phyloP scores from a whole-genome alignment of 2,888 invertebrate species.

The Gastracanthus pulcherrimus region DNA sequence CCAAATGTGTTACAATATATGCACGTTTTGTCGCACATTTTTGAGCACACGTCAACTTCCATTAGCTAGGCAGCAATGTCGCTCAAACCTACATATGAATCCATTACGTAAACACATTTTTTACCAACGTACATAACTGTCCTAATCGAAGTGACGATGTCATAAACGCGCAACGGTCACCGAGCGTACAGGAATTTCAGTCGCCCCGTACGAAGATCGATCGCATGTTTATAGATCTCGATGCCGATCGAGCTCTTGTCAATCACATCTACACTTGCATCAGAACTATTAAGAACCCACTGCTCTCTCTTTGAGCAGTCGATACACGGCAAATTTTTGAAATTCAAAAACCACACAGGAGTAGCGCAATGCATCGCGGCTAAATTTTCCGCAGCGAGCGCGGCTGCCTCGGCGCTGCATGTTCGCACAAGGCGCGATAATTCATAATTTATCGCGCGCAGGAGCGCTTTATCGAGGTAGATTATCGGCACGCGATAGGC shows the following conservation, averaged over 20 bases:
- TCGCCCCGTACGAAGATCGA: slow-evolving; percentile 7
- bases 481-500: slow-evolving; percentile 24
- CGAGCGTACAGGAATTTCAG: slow-evolving; percentile 5
- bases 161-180: not conserved
- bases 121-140: not conserved
- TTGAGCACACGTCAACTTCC: not conserved
- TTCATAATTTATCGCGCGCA: slow-evolving; percentile 48
- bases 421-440: slow-evolving; percentile 26
- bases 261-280: slow-evolving; percentile 6
- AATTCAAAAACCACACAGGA: too few relatives aligned
- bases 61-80: too few relatives aligned
- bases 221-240: slow-evolving; percentile 4
- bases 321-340: not conserved
- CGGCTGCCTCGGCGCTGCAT: too few relatives aligned
- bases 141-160: not conserved
- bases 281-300: too few relatives aligned
- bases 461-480: slow-evolving; percentile 16
- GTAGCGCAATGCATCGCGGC: too few relatives aligned
- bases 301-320: not conserved
- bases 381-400: not conserved
- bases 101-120: not conserved
- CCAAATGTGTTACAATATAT: not conserved
- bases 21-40: not conserved
- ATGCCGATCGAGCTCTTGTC: slow-evolving; percentile 25
- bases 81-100: too few relatives aligned